Percentiles rank a stretch among this genome's conserved stretches.
phyloP scores from a whole-genome alignment of 2,888 invertebrate genomes.

The Oscheius onirici region DNA sequence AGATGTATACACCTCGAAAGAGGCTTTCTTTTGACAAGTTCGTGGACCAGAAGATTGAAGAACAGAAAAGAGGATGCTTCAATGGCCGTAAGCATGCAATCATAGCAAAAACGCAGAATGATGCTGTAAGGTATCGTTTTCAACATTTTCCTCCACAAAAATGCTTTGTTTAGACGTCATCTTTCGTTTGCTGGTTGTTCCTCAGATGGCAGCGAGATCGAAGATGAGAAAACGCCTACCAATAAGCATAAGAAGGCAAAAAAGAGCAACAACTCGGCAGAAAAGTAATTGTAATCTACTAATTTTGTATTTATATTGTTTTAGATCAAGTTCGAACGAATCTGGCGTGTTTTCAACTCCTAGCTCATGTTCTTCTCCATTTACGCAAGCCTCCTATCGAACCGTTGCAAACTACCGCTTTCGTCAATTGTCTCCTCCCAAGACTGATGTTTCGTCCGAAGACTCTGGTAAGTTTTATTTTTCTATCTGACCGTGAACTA shows the following conservation, averaged over 20 bases:
- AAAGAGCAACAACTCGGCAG: neutral
- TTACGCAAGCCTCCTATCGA: neutral
- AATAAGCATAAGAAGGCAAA: neutral
- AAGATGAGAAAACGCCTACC: neutral
- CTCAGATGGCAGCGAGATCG: neutral
- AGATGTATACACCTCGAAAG: slow-evolving; percentile 4
- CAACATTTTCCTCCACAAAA: neutral
- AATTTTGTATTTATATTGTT: neutral
- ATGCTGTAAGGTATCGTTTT: neutral
- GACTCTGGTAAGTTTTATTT: slow-evolving; percentile 1
- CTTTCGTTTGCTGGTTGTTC: neutral
- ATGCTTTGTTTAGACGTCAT: neutral
- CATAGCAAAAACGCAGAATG: neutral
- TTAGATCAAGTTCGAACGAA: neutral
- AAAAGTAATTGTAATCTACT: neutral
- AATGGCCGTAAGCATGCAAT: neutral
- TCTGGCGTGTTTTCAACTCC: neutral
- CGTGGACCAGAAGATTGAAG: neutral
- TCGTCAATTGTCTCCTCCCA: slow-evolving; percentile 1
- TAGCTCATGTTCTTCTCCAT: neutral
- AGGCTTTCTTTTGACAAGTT: neutral
- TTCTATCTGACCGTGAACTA: neutral
- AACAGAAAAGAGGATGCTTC: neutral
- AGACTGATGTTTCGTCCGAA: neutral
- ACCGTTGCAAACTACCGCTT: neutral